Evolutionary conservation across 2,113 vertebrate species (phyloP).

Genomic region (Sinocyclocheilus maitianheensis): DNA sequence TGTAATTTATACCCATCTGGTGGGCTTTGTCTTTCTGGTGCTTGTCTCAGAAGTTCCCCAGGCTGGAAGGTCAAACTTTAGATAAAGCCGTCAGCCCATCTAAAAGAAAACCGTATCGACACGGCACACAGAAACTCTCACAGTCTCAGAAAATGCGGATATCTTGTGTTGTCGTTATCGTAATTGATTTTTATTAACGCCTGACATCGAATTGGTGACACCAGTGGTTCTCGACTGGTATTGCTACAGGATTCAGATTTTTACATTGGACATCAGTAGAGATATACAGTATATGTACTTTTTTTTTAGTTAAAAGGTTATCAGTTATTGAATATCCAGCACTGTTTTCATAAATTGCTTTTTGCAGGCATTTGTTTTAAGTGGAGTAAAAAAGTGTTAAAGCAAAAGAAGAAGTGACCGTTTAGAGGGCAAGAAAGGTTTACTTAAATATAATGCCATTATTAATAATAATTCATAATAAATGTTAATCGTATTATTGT

Average conservation of each 20-base stretch:
- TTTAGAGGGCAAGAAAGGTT: not conserved
- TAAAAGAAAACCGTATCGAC: not conserved
- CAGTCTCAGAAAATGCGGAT: not conserved
- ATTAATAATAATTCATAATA: too few species aligned
- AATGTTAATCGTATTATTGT: too few species aligned
- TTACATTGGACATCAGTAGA: not conserved
- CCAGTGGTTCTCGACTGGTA: not conserved
- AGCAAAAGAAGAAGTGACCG: not conserved
- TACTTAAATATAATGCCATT: too few species aligned
- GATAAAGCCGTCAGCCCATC: not conserved
- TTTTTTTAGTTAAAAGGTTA: not conserved
- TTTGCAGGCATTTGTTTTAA: not conserved
- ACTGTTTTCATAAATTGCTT: not conserved
- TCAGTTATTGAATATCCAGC: not conserved
- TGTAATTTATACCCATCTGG: conserved; percentile 4
- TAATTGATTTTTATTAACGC: not conserved
- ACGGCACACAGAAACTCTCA: not conserved
- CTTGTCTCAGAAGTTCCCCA: not conserved
- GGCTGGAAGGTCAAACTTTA: not conserved
- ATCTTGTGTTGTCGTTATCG: not conserved
- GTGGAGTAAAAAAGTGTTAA: not conserved
- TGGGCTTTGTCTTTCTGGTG: not conserved
- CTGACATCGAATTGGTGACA: not conserved
- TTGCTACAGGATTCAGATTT: not conserved
- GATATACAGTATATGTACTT: not conserved